Base-by-base conservation (phyloP, 1,140 invertebrate genomes). In the Leptopilina boulardi region DNA sequence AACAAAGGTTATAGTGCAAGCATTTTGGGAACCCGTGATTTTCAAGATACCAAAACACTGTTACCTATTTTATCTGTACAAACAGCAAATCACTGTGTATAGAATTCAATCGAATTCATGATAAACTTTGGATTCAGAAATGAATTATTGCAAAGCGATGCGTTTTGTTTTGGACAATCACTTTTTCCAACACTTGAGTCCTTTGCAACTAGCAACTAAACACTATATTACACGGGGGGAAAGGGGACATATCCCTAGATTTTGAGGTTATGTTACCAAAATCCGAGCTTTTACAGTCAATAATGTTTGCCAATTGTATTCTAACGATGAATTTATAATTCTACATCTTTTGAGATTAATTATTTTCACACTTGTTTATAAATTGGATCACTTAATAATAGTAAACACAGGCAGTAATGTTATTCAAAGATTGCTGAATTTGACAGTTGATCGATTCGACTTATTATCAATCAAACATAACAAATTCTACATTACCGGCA, bases 1-100 rank as follows among this genome's bases (percentile, higher is more conserved):
- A 84, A 84, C 83, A 84, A 84, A 82, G 83, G 83, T 84, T 84
- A 84, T 81, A 81, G 76, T 71, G 51, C 72, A 78, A 82, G 81
- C 81, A 77, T 80, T 80, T 72, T 44, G 26, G 15, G 73, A 42
- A 72, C 71, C 47, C 75, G 66, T 72, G 74, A 79, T 56, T 47
- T 41, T 26, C 18, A 23, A 79, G 59, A 77, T 47, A 73, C 21
- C 59, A 72, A 77, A 47, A 66, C 11, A 71, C 34, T 74, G 73
- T 84, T 86, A 84, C 82, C 84, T 83, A 82, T 84, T 81, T 81
- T 70, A 73, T 70, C 54, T 56, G 71, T 82, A 73, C 74, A 79
- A 80, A 81, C 70, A 83, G 81, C 77, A 73, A 81, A 56, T 83
- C 80, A 84, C 66, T 79, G 77, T 70, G 76, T 59, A 71, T 73